Base-by-base conservation (phyloP, 2,113 vertebrate species). In the Callionymus lyra region DNA sequence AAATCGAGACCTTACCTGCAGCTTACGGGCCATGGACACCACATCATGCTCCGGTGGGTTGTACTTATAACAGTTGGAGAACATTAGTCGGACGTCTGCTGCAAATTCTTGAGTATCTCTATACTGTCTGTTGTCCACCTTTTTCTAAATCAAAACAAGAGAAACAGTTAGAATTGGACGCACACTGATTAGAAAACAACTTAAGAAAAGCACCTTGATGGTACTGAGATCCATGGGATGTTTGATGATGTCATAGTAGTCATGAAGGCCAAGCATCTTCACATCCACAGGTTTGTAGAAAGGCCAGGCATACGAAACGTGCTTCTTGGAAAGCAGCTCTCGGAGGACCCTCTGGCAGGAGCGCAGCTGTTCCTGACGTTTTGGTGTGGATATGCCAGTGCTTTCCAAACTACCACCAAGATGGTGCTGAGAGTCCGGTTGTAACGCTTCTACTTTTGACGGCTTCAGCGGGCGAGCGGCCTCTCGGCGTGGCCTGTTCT, bases 41-140 rank as follows among this genome's bases (percentile, higher is more conserved):
- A 96, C 91, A 46, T 96, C 93, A 6, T 95, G 92, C 64, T 95
- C 93, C 0, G 93, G 89, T 1, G 93, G 93, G 66, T 96, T 96
- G 74, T 96, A 96, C 39, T 95, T 95, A 74, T 95, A 96, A 84
- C 93, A 96, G 69, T 96, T 96, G 56, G 92, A 96, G 76, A 95
- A 95, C 93, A 96, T 96, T 79, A 96, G 72, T 58, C 93, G 80
- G 15, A 95, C 89, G 6, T 95, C 93, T 2, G 90, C 86, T 2
- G 91, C 90, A 55, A 94, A 92, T 44, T 94, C 92, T 83, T 92
- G 90, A 61, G 91, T 85, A 2, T 91, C 91, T 13, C 88, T 77
- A 72, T 95, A 96, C 27, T 91, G 88, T 35, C 86, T 72, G 54
- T 48, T 83, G 69, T 96, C 92, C 77, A 96, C 65, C 77, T 94